Evolutionary conservation across 2,888 invertebrate genomes (phyloP), one percentile per base, ranked within the genome.

Genomic region (Cheiracanthium punctorium): DNA sequence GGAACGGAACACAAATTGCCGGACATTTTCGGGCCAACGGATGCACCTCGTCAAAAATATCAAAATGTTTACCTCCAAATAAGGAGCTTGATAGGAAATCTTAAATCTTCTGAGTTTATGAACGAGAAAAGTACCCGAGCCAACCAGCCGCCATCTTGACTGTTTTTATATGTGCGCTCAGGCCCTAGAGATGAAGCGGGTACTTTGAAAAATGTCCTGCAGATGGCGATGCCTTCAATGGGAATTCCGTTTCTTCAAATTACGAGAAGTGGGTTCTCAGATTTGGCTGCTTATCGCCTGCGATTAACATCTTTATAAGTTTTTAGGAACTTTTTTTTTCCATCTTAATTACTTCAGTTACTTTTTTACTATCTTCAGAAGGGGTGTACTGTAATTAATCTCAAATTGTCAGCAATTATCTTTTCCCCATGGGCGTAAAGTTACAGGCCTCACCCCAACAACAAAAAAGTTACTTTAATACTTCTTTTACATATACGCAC

Each of bases 81-180:
- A 30, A 72, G 67, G 80, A 33, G 64, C 70, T 72, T 65, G 85
- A 80, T 80, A 71, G 75, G 85, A 64, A 86, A 86, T 80, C 80
- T 85, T 43, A 69, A 80, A 80, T 24, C 76, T 72, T 87, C 81
- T 81, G 81, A 81, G 81, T 87, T 87, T 87, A 87, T 81, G 37
- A 73, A 81, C 81, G 76, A 76, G 87, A 87, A 87, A 87, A 87
- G 87, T 81, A 67, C 81, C 67, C 75, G 77, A 87, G 87, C 87
- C 81, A 73, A 87, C 81, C 87, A 37, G 48, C 87, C 87, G 87
- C 87, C 87, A 87, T 87, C 87, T 87, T 87, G 87, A 80, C 87
- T 87, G 81, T 81, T 87, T 87, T 87, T 87, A 81, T 81, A 72
- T 76, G 72, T 81, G 76, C 76, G 81, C 37, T 72, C 48, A 67